A percentile compares a stretch with the other conserved stretches of the same genome.
phyloP scores from a whole-genome alignment of 2,797 vertebrate genomes.

The Sebastes paucispinis region DNA sequence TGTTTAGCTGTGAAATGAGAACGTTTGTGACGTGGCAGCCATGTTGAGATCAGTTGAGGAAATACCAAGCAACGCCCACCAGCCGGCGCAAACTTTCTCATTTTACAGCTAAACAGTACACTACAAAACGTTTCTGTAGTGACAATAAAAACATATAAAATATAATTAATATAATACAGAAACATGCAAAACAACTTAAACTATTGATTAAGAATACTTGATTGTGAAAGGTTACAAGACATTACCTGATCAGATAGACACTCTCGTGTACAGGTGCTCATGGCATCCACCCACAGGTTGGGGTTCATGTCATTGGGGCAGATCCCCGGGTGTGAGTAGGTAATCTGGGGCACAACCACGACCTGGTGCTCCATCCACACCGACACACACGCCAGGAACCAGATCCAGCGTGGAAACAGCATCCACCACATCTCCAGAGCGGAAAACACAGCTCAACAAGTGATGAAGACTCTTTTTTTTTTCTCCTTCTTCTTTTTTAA shows the following conservation, averaged over 20 bases:
- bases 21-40: no score
- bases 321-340: conserved; percentile 91
- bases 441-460: conserved; percentile 15
- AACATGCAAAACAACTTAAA: background rate
- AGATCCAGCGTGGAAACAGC: conserved; percentile 85
- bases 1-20: no score
- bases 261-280: conserved; percentile 96
- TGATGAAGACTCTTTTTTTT: background rate
- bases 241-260: conserved; percentile 92
- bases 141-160: background rate
- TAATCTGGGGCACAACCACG: conserved; percentile 79
- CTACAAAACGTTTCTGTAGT: no score
- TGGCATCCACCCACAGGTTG: conserved; percentile 98
- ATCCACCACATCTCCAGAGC: conserved; percentile 84
- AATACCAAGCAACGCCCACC: no score
- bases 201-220: background rate
- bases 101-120: no score
- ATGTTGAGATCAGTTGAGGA: no score
- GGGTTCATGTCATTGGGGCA: conserved; percentile 99
- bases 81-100: no score
- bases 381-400: conserved; percentile 81
- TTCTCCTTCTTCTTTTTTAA: background rate
- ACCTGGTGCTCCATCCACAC: conserved; percentile 80
- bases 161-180: background rate
- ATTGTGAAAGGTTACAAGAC: background rate